phyloP scores from a whole-genome alignment of 92 coral and sea anemone species.

The Palythoa grandiflora region DNA sequence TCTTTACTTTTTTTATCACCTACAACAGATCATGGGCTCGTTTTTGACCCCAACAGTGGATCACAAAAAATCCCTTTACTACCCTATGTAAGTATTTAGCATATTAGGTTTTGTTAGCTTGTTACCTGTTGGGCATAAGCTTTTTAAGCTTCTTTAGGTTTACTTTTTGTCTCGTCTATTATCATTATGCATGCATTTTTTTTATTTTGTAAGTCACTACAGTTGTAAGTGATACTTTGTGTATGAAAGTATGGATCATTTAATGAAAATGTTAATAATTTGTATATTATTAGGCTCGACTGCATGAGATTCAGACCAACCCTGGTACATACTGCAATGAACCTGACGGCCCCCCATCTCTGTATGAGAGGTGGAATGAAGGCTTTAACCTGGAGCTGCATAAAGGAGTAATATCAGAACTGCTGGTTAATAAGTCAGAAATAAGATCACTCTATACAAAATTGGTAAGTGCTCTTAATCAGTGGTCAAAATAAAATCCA shows the following conservation, averaged over 20 bases:
- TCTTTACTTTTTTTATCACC: too few species aligned
- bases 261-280: not conserved
- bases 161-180: not conserved
- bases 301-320: constrained; percentile 93
- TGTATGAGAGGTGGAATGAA: constrained; percentile 87
- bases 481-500: not conserved
- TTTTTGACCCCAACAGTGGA: too few species aligned
- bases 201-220: too few species aligned
- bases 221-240: not conserved
- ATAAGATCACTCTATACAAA: constrained; percentile 93
- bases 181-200: not conserved
- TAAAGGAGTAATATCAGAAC: constrained; percentile 97
- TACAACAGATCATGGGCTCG: too few species aligned
- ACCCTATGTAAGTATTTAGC: too few species aligned
- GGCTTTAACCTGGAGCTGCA: constrained; percentile 86
- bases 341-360: constrained; percentile 84
- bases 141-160: too few species aligned
- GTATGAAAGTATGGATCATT: not conserved
- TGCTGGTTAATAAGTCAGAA: constrained; percentile 94
- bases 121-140: too few species aligned
- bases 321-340: constrained; percentile 96
- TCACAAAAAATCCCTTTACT: too few species aligned
- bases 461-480: constrained; percentile 64
- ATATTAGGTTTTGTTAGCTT: too few species aligned
- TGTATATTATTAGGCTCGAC: constrained; percentile 78